These are phyloP conservation scores for Coelopa pilipes DNA, from an alignment of 2,888 invertebrate species.

Conservation along the genomic window DNA sequence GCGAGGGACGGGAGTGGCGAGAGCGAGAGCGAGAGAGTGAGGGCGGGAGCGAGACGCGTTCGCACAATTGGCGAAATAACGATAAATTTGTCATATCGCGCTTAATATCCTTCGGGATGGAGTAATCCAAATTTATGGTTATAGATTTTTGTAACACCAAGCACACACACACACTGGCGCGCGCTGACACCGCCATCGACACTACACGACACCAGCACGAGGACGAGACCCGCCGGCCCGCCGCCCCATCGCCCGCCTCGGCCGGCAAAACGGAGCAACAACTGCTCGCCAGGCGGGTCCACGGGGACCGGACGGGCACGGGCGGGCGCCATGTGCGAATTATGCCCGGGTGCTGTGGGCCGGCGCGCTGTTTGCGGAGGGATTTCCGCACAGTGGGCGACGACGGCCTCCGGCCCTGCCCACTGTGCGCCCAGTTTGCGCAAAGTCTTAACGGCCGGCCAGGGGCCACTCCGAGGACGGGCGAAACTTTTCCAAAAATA, in stretches of 20 bases:
- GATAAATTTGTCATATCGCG: conserved; percentile 60
- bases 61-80: conserved; percentile 47
- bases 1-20: conserved; percentile 2
- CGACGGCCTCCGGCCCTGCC: too few species aligned
- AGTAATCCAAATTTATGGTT: conserved; percentile 58
- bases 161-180: conserved; percentile 8
- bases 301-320: not conserved
- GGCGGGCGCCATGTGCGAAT: conserved; percentile 5
- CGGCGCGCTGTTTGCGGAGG: not conserved
- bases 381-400: not conserved
- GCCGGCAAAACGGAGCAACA: conserved; percentile 21
- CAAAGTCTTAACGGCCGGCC: too few species aligned
- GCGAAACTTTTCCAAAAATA: too few species aligned
- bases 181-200: not conserved
- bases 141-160: conserved; percentile 42
- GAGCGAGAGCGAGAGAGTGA: not conserved
- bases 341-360: not conserved
- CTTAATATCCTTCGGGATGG: conserved; percentile 56
- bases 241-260: too few species aligned
- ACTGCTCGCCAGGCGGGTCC: conserved; percentile 6
- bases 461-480: too few species aligned
- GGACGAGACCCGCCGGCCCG: too few species aligned
- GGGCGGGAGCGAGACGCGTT: conserved; percentile 26
- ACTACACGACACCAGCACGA: too few species aligned
- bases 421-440: too few species aligned